These are phyloP conservation scores for Vultur gryphus DNA, from an alignment of 2,797 vertebrate genomes.

Conservation along the genomic window DNA sequence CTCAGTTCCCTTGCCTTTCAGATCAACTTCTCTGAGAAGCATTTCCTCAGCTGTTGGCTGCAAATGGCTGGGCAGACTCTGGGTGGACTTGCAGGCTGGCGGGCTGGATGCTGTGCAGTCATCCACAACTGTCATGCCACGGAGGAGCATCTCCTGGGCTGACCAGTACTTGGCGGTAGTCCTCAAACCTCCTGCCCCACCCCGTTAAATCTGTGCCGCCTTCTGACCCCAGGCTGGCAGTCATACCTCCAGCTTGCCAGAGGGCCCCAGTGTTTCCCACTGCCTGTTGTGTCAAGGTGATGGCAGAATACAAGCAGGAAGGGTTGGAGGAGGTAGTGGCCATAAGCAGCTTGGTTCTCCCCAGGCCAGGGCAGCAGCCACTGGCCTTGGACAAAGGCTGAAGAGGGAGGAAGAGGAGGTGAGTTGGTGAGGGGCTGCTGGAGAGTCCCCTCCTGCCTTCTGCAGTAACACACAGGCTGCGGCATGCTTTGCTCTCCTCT, in stretches of 20 bases:
- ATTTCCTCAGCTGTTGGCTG: background rate
- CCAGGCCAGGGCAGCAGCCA: background rate
- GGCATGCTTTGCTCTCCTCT: background rate
- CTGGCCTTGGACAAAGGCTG: background rate
- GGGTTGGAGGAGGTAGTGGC: background rate
- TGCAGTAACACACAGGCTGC: background rate
- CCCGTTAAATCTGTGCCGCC: rapidly evolving
- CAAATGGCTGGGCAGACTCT: background rate
- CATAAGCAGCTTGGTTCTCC: background rate
- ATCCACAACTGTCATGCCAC: background rate
- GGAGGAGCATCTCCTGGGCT: background rate
- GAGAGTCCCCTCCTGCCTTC: background rate
- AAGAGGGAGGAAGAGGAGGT: background rate
- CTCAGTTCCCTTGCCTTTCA: background rate
- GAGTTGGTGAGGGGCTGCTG: background rate
- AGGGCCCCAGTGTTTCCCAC: background rate
- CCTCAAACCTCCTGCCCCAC: background rate
- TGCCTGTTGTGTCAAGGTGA: background rate
- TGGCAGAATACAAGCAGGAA: background rate
- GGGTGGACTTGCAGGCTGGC: background rate
- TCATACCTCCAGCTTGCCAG: background rate
- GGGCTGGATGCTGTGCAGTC: background rate
- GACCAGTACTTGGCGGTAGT: background rate
- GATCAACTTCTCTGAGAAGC: background rate
- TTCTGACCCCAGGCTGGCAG: background rate